A percentile compares a stretch with the other conserved stretches of the same genome.
Evolutionary conservation across 2,797 vertebrate genomes (phyloP).

Genomic region (Peromyscus melanophrys): DNA sequence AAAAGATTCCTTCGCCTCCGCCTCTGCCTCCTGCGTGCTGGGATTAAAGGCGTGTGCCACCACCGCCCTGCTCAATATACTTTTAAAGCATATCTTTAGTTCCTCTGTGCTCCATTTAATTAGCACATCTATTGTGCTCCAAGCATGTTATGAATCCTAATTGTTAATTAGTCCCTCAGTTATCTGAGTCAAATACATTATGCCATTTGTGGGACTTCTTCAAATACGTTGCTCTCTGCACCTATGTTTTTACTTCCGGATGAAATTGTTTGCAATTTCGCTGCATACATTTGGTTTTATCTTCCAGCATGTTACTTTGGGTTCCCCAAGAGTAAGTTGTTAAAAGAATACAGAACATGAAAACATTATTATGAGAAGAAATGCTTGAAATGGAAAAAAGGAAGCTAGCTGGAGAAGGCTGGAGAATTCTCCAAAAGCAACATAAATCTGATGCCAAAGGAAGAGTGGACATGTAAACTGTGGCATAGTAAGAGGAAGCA

Average conservation of each 20-base stretch:
- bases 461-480: neutral
- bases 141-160: neutral
- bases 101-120: neutral
- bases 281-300: slow-evolving; percentile 39
- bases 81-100: neutral
- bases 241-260: slow-evolving; percentile 12
- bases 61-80: neutral
- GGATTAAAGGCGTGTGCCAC: too few relatives aligned
- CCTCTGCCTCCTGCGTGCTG: too few relatives aligned
- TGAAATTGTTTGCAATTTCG: slow-evolving; percentile 14
- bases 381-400: neutral
- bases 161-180: neutral
- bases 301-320: neutral
- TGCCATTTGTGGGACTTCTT: neutral
- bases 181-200: neutral
- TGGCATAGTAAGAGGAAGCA: accelerated
- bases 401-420: neutral
- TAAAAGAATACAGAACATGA: slow-evolving; percentile 39
- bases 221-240: neutral
- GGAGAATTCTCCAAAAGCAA: neutral
- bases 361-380: slow-evolving; percentile 51
- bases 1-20: too few relatives aligned
- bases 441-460: neutral
- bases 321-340: slow-evolving; percentile 36
- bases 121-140: neutral